These are phyloP conservation scores for Callopanchax toddi DNA, from an alignment of 2,113 vertebrate species.

Conservation along the genomic window DNA sequence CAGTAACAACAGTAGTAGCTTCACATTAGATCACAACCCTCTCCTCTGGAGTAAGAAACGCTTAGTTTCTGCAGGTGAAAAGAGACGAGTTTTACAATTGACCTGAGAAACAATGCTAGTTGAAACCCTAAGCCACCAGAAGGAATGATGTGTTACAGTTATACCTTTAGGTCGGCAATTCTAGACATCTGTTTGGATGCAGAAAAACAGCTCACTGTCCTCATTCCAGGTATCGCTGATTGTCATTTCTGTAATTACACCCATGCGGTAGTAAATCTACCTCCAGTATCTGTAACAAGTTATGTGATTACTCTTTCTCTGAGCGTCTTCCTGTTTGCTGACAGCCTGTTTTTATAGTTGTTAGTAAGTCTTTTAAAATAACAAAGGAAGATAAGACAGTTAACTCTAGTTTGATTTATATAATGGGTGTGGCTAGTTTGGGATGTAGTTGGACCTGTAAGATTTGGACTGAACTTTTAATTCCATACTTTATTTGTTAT, in stretches of 20 bases:
- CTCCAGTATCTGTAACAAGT: conserved; percentile 1
- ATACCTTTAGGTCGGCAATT: conserved; percentile 55
- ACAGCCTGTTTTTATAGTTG: conserved; percentile 10
- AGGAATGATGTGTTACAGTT: conserved; percentile 32
- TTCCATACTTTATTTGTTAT: not conserved
- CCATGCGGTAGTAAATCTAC: conserved; percentile 16
- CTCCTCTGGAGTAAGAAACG: conserved; percentile 37
- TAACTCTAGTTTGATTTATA: not conserved
- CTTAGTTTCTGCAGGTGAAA: conserved; percentile 39
- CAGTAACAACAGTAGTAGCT: conserved; percentile 6
- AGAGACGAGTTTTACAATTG: conserved; percentile 51
- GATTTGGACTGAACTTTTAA: not conserved
- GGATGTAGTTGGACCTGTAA: not conserved
- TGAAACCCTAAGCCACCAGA: conserved; percentile 54
- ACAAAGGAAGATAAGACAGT: conserved; percentile 1
- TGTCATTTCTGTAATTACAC: conserved; percentile 45
- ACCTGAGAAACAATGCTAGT: conserved; percentile 54
- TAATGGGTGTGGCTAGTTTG: no score
- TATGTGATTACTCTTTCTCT: conserved; percentile 10
- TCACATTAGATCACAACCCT: conserved; percentile 38
- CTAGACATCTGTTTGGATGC: conserved; percentile 21
- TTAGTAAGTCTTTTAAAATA: conserved; percentile 15
- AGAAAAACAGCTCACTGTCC: conserved; percentile 43
- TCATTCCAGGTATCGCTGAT: conserved; percentile 43
- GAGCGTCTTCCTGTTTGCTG: conserved; percentile 8